Evolutionary conservation across 1,140 invertebrate genomes (phyloP).

Genomic region (Metopolophium dirhodum): DNA sequence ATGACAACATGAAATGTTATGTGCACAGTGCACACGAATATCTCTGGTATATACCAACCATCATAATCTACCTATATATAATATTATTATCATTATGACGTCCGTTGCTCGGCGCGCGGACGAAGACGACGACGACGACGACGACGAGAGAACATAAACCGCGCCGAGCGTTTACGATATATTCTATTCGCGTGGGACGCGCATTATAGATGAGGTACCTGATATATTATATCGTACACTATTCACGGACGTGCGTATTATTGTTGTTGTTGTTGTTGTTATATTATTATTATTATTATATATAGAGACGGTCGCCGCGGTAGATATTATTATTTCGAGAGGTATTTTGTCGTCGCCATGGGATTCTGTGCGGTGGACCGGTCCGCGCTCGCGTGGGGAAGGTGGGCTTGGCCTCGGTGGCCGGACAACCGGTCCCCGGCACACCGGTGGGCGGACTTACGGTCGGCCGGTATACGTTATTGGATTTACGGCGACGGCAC

Average conservation of each 20-base stretch:
- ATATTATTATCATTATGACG: neutral
- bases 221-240: neutral
- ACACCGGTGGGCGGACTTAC: constrained; percentile 52
- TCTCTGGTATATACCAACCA: too few species aligned
- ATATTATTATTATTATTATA: too few species aligned
- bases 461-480: constrained; percentile 30
- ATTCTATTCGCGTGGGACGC: neutral
- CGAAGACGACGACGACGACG: neutral
- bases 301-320: constrained; percentile 8
- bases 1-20: too few species aligned
- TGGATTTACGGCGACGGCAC: neutral
- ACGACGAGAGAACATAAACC: neutral
- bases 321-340: constrained; percentile 5
- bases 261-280: neutral
- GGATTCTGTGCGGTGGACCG: constrained; percentile 56
- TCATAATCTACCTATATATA: too few species aligned
- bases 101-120: neutral
- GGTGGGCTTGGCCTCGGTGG: constrained; percentile 50
- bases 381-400: constrained; percentile 20
- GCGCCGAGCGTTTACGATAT: neutral
- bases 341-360: constrained; percentile 43
- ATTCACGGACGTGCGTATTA: neutral
- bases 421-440: constrained; percentile 49
- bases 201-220: neutral
- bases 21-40: too few species aligned